phyloP scores from a whole-genome alignment of 1,140 invertebrate genomes.

The Alviniconcha marisindica region DNA sequence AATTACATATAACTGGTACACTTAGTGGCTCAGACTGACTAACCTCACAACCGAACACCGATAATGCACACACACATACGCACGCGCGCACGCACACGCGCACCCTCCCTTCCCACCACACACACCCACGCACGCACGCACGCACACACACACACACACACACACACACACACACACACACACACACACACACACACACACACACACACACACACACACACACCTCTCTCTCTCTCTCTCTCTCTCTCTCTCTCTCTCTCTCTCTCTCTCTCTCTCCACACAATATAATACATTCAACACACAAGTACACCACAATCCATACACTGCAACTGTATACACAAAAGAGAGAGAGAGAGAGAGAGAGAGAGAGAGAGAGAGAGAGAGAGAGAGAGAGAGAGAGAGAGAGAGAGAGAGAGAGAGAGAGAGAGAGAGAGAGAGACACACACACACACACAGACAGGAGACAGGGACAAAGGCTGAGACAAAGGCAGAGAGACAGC shows the following conservation, averaged over 20 bases:
- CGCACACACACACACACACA: background rate
- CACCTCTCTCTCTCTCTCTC: no score
- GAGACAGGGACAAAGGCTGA: background rate
- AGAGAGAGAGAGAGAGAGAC: no score
- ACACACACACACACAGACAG: background rate
- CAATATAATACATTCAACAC: no score
- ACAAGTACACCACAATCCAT: no score
- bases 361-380: no score
- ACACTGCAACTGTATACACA: no score
- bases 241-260: no score
- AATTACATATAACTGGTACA: background rate
- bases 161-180: background rate
- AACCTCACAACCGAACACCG: background rate
- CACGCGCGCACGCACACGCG: background rate
- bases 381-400: no score
- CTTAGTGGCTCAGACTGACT: background rate
- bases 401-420: no score
- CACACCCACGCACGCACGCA: background rate
- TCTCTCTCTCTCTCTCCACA: no score
- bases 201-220: background rate
- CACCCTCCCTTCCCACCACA: background rate
- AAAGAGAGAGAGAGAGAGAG: no score
- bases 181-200: background rate
- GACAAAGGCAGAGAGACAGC: no score
- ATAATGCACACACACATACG: background rate